Evolutionary conservation across 2,797 vertebrate genomes (phyloP).

Genomic region (Tragelaphus oryx): DNA sequence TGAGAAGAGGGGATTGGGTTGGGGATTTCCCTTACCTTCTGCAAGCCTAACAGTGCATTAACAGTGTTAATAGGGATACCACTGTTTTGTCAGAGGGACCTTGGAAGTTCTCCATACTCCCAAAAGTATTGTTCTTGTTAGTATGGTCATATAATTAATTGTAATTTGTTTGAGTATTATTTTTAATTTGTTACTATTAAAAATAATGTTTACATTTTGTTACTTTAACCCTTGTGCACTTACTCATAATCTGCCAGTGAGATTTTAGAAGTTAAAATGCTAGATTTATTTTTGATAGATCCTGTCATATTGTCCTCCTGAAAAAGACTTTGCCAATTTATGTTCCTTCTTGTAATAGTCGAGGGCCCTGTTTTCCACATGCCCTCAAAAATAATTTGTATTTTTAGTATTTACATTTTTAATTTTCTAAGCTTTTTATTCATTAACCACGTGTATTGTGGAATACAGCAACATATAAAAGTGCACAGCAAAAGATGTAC

Average conservation of each 20-base stretch:
- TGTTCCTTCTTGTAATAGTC: not conserved
- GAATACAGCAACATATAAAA: not conserved
- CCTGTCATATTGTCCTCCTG: not conserved
- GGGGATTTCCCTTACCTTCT: not conserved
- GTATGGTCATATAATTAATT: not conserved
- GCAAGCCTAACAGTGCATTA: no score
- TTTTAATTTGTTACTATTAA: conserved; percentile 1
- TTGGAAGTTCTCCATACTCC: not conserved
- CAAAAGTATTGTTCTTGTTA: not conserved
- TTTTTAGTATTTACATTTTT: not conserved
- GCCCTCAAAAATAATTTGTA: not conserved
- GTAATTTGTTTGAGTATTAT: not conserved
- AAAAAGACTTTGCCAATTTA: not conserved
- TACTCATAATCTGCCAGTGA: not conserved
- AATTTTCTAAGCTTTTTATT: not conserved
- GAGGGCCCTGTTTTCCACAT: not conserved
- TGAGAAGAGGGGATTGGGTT: not conserved
- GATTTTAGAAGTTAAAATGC: not conserved
- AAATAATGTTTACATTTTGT: not conserved
- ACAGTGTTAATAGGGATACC: not conserved
- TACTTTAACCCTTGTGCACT: not conserved
- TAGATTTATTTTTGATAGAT: not conserved
- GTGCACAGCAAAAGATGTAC: not conserved
- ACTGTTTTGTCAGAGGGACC: not conserved
- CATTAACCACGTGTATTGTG: not conserved